Evolutionary conservation across 2,888 invertebrate genomes (phyloP).

Genomic region (Erebia ligea): DNA sequence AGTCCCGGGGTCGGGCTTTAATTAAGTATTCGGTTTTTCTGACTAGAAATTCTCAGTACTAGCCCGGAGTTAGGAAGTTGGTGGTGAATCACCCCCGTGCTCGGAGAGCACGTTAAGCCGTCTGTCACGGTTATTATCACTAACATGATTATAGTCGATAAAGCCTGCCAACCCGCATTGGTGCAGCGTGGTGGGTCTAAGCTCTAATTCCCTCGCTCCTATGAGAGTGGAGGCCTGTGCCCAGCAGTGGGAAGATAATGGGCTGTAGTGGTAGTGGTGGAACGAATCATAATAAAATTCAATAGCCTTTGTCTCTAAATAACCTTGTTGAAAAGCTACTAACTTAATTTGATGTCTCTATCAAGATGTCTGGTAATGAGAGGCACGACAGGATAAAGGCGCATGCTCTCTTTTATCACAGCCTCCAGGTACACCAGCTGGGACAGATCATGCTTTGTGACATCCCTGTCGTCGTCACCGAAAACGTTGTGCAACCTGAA

Average conservation of each 20-base stretch:
- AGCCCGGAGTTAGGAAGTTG: too few species aligned
- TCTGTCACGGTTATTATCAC: too few species aligned
- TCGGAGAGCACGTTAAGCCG: background rate
- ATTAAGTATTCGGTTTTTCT: too few species aligned
- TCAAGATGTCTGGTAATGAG: conserved; percentile 57
- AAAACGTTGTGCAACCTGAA: conserved; percentile 55
- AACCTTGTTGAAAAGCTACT: conserved; percentile 32
- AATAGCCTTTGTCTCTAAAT: background rate
- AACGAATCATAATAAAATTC: background rate
- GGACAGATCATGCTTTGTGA: conserved; percentile 60
- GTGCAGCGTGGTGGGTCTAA: too few species aligned
- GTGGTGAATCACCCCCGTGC: too few species aligned
- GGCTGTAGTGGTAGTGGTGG: too few species aligned
- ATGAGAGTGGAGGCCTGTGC: too few species aligned
- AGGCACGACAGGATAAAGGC: conserved; percentile 60
- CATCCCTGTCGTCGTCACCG: conserved; percentile 55
- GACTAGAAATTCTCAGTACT: too few species aligned
- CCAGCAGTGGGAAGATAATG: too few species aligned
- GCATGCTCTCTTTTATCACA: conserved; percentile 64
- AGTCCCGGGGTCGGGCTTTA: too few species aligned
- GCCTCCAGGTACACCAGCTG: conserved; percentile 62
- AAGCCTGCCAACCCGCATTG: background rate
- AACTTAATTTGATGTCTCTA: conserved; percentile 60
- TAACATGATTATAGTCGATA: too few species aligned
- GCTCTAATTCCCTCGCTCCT: too few species aligned